phyloP scores from a whole-genome alignment of 2,113 vertebrate species.

The Sprattus sprattus region DNA sequence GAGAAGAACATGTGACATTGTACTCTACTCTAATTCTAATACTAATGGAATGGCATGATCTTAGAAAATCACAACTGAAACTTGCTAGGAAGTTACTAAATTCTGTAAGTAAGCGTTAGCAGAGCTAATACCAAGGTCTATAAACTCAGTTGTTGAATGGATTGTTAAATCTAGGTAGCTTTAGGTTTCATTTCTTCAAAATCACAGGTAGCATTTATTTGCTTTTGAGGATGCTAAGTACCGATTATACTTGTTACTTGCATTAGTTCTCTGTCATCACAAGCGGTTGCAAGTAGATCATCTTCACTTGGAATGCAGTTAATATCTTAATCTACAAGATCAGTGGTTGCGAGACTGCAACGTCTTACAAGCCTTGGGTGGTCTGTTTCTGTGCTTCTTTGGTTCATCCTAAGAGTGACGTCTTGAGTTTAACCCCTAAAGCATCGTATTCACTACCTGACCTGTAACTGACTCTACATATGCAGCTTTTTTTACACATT shows the following conservation, averaged over 20 bases:
- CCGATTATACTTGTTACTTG: constrained; percentile 25
- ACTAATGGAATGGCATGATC: background rate
- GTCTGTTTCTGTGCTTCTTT: background rate
- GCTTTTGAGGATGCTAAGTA: background rate
- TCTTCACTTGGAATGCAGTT: background rate
- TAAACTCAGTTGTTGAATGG: background rate
- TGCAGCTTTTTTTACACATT: background rate
- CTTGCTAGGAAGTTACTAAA: background rate
- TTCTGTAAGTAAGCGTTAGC: background rate
- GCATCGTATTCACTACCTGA: background rate
- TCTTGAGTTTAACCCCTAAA: background rate
- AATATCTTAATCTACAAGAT: background rate
- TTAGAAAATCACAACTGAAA: background rate
- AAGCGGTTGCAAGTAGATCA: background rate
- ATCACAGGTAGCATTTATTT: background rate
- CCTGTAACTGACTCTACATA: background rate
- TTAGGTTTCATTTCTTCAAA: background rate
- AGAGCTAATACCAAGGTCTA: background rate
- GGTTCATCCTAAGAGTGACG: background rate
- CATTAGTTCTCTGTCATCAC: constrained; percentile 45
- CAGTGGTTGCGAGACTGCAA: background rate
- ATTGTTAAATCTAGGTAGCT: background rate
- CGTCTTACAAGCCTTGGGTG: background rate
- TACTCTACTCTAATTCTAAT: background rate
- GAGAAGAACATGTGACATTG: background rate